Evolutionary conservation across 2,888 invertebrate genomes (phyloP).

Genomic region (Drosophila lacicola): DNA sequence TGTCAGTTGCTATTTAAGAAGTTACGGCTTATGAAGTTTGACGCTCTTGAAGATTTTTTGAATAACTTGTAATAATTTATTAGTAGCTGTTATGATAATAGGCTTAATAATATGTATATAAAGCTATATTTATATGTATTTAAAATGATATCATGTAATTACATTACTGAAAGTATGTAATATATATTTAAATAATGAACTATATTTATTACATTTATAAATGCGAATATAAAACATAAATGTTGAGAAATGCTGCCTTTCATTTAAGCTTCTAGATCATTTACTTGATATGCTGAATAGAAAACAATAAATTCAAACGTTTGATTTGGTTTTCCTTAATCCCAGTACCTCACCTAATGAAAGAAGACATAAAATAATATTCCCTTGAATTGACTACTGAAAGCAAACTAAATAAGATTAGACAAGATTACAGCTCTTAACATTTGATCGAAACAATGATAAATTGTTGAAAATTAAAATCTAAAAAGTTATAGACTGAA

Average conservation of each 20-base stretch:
- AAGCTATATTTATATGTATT: constrained; percentile 11
- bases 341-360: too few relatives aligned
- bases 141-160: constrained; percentile 27
- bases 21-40: constrained; percentile 3
- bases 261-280: not conserved
- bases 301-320: not conserved
- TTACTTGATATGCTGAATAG: not conserved
- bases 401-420: too few relatives aligned
- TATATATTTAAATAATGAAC: constrained; percentile 18
- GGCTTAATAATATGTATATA: constrained; percentile 22
- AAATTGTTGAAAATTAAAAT: not conserved
- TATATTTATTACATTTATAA: constrained; percentile 48
- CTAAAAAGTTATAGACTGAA: too few relatives aligned
- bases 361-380: too few relatives aligned
- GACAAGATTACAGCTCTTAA: too few relatives aligned
- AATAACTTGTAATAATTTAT: constrained; percentile 44
- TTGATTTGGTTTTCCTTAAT: too few relatives aligned
- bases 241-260: constrained; percentile 4
- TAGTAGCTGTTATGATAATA: constrained; percentile 21
- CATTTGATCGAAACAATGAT: too few relatives aligned
- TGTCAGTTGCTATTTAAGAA: constrained; percentile 21
- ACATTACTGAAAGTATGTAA: constrained; percentile 24
- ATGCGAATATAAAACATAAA: constrained; percentile 19
- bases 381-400: too few relatives aligned
- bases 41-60: constrained; percentile 9